phyloP scores from a whole-genome alignment of 2,113 vertebrate genomes.

The Lepus europaeus region DNA sequence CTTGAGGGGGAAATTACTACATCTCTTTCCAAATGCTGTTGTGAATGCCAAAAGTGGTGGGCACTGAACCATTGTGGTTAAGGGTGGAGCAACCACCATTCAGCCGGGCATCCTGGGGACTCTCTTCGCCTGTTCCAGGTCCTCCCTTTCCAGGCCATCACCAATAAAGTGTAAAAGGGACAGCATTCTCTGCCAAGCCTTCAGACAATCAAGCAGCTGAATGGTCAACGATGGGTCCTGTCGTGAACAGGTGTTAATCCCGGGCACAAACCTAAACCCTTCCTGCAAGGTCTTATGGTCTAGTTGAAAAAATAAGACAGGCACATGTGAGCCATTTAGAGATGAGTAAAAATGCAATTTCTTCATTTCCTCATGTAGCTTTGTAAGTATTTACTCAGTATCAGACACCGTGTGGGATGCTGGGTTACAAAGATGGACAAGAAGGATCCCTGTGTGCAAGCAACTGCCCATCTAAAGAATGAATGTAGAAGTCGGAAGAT shows the following conservation, averaged over 20 bases:
- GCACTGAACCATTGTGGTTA: conserved; percentile 73
- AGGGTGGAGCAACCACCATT: conserved; percentile 74
- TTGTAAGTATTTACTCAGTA: neutral
- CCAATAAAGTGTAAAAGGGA: neutral
- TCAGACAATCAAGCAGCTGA: neutral
- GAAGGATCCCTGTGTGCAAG: neutral
- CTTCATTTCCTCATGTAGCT: neutral
- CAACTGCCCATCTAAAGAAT: neutral
- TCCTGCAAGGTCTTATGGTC: neutral
- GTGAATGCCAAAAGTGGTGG: conserved; percentile 70
- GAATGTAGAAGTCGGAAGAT: neutral
- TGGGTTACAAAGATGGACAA: neutral
- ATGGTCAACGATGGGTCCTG: neutral
- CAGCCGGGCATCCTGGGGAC: conserved; percentile 65
- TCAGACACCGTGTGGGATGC: neutral
- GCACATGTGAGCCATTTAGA: neutral
- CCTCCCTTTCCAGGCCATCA: conserved; percentile 38
- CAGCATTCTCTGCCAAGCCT: neutral
- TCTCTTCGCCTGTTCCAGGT: conserved; percentile 15
- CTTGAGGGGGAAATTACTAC: conserved; percentile 68
- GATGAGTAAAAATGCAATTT: neutral
- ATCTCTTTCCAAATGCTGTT: conserved; percentile 76
- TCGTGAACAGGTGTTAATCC: neutral
- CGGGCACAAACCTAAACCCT: neutral
- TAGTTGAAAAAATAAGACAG: neutral